These are phyloP conservation scores for Odontocolon sp. DNA, from an alignment of 2,888 invertebrate genomes.

Conservation along the genomic window DNA sequence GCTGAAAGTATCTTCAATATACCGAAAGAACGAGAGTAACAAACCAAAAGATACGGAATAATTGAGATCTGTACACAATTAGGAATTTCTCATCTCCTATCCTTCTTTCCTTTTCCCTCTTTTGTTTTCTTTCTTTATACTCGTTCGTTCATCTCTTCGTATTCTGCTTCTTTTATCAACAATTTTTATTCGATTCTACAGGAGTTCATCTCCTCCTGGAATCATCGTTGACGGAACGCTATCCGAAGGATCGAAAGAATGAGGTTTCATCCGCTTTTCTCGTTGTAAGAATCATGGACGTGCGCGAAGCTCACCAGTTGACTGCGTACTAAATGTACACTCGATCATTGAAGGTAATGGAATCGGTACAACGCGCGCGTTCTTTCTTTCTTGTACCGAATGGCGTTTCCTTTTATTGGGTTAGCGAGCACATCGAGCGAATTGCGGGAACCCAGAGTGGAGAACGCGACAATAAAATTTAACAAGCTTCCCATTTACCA, in stretches of 20 bases:
- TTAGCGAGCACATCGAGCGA: constrained; percentile 7
- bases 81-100: too few relatives aligned
- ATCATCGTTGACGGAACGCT: not conserved
- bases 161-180: constrained; percentile 9
- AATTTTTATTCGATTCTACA: constrained; percentile 1
- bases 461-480: constrained; percentile 74
- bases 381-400: constrained; percentile 5
- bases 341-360: constrained; percentile 25
- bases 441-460: constrained; percentile 37
- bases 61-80: too few relatives aligned
- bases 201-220: not conserved
- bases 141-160: too few relatives aligned
- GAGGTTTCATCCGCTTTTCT: constrained; percentile 8
- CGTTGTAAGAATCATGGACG: constrained; percentile 20
- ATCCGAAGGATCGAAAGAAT: constrained; percentile 18
- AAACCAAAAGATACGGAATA: too few relatives aligned
- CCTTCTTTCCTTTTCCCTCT: too few relatives aligned
- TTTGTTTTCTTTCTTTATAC: too few relatives aligned
- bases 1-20: too few relatives aligned
- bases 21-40: too few relatives aligned
- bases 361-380: constrained; percentile 15
- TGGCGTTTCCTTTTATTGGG: constrained; percentile 30
- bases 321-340: not conserved
- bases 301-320: not conserved
- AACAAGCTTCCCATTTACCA: constrained; percentile 76